Conservation (phyloP, 2,797 vertebrate species). For the Amblyopsis hoosieri region DNA sequence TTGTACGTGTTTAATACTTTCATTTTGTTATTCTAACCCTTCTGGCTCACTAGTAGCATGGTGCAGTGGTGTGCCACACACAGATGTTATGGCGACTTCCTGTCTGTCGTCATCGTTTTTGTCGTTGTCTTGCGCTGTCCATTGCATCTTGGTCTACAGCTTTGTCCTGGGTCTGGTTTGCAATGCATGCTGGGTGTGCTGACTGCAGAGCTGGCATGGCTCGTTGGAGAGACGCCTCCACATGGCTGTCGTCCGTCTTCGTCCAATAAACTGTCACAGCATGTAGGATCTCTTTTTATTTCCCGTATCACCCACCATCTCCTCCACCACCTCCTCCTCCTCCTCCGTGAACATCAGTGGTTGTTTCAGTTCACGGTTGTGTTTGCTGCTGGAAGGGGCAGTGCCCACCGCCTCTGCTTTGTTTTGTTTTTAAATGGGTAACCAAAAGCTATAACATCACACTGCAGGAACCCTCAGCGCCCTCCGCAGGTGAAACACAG, state of each 20-base stretch:
- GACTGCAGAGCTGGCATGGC: conserved; percentile 69
- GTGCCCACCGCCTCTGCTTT: conserved; percentile 12
- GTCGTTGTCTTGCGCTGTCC: conserved; percentile 66
- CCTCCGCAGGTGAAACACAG: too few relatives aligned
- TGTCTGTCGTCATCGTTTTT: conserved; percentile 51
- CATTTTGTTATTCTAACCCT: conserved; percentile 41
- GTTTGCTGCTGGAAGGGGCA: conserved; percentile 48
- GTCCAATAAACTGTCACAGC: conserved; percentile 63
- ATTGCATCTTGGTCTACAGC: conserved; percentile 68
- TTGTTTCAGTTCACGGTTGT: conserved; percentile 57
- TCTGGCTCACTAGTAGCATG: conserved; percentile 70
- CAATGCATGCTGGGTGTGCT: conserved; percentile 73
- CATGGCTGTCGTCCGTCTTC: conserved; percentile 36
- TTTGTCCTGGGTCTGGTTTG: conserved; percentile 57
- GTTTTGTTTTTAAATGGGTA: conserved; percentile 18
- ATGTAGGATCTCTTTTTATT: conserved; percentile 62
- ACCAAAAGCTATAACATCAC: background rate
- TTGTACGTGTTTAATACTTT: conserved; percentile 4
- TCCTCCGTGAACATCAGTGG: conserved; percentile 64
- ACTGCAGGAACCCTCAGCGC: too few relatives aligned
- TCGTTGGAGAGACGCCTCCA: conserved; percentile 36
- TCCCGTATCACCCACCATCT: conserved; percentile 54
- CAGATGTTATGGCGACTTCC: conserved; percentile 54
- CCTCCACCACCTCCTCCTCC: conserved; percentile 64
- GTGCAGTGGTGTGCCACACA: conserved; percentile 54